A percentile compares a stretch with the other conserved stretches of the same genome.
phyloP scores from a whole-genome alignment of 2,113 vertebrate genomes.

The Dasyprocta punctata region DNA sequence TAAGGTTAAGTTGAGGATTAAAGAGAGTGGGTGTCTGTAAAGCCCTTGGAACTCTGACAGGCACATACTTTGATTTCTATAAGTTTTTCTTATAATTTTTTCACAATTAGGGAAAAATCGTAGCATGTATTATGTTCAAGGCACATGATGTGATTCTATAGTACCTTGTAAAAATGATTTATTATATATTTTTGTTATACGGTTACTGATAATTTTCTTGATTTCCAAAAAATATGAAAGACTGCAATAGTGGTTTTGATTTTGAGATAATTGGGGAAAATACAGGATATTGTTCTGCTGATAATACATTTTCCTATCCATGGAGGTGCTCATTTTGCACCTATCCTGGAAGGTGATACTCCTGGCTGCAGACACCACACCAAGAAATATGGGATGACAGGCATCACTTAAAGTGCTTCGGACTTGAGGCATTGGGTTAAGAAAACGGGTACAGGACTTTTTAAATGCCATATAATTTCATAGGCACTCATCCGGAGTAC shows the following conservation, averaged over 20 bases:
- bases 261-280: neutral
- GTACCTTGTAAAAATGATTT: neutral
- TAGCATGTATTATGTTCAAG: too few species aligned
- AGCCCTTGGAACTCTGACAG: neutral
- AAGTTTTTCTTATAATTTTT: neutral
- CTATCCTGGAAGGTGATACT: neutral
- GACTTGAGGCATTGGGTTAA: neutral
- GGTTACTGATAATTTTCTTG: neutral
- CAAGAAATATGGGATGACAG: neutral
- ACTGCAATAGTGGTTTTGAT: neutral
- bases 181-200: neutral
- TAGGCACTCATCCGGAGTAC: neutral
- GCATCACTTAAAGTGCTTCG: neutral
- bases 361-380: neutral
- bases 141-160: neutral
- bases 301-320: neutral
- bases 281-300: neutral
- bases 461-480: neutral
- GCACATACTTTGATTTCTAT: neutral
- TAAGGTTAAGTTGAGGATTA: neutral
- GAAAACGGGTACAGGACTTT: neutral
- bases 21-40: neutral
- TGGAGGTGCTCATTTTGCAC: neutral
- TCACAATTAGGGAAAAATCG: neutral
- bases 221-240: neutral